Conservation (phyloP, 2,888 invertebrate species). For the Keiferia lycopersicella region DNA sequence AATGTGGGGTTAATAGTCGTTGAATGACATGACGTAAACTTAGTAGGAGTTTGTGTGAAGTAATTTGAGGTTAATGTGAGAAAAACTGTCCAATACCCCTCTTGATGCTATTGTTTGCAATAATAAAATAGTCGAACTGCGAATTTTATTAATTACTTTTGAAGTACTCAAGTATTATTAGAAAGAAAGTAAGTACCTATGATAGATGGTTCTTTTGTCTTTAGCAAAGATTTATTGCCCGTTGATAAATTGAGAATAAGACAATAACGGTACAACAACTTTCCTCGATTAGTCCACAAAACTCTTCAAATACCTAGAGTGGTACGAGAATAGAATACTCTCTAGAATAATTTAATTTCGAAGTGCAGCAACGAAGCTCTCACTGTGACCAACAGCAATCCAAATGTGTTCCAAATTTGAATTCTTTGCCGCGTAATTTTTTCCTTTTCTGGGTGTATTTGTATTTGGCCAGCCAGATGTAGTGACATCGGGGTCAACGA, state of each 20-base stretch:
- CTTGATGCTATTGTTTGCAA: not conserved
- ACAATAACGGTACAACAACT: slow-evolving; percentile 10
- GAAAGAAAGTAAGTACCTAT: too few species aligned
- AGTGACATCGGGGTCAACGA: slow-evolving; percentile 25
- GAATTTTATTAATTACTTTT: not conserved
- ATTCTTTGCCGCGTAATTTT: slow-evolving; percentile 4
- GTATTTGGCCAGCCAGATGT: slow-evolving; percentile 25
- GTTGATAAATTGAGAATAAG: not conserved
- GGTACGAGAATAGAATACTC: too few species aligned
- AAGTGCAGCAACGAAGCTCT: not conserved
- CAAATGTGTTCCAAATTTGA: not conserved
- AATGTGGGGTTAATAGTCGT: not conserved
- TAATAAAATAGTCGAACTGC: not conserved
- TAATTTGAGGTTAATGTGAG: not conserved
- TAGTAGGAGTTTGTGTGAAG: too few species aligned
- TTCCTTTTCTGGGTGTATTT: not conserved
- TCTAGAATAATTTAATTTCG: too few species aligned
- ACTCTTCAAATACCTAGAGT: too few species aligned
- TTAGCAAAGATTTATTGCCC: not conserved
- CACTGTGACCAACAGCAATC: slow-evolving; percentile 7
- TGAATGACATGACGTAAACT: not conserved
- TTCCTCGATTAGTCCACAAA: not conserved
- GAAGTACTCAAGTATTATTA: too few species aligned
- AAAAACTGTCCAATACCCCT: not conserved
- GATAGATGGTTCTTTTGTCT: not conserved